Conservation (phyloP, 2,113 vertebrate genomes). For the Pantherophis guttatus region DNA sequence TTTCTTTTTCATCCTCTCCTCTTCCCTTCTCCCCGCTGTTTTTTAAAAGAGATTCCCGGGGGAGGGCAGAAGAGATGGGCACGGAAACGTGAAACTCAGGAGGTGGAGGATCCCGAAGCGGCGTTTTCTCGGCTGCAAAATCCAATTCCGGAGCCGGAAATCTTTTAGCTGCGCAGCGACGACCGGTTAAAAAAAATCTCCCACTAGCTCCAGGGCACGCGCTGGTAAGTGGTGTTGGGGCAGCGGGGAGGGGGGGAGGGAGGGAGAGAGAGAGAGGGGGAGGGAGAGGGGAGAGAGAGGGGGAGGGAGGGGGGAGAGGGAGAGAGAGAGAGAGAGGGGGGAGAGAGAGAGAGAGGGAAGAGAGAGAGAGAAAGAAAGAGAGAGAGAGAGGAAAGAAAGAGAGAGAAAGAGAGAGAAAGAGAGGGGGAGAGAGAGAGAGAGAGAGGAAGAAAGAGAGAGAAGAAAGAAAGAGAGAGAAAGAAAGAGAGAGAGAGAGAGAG, state of each 20-base stretch:
- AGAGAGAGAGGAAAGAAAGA: too few relatives aligned
- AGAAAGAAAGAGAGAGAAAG: too few relatives aligned
- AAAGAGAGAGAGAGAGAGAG: not conserved
- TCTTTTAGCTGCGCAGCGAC: not conserved
- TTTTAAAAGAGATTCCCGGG: not conserved
- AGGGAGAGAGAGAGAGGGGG: too few relatives aligned
- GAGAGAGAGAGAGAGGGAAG: not conserved
- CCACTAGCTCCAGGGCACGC: not conserved
- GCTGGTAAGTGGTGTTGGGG: constrained; percentile 16
- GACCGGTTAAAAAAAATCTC: not conserved
- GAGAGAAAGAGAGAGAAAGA: not conserved
- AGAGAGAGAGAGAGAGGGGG: too few relatives aligned
- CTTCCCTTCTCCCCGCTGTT: not conserved
- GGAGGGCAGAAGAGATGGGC: too few relatives aligned
- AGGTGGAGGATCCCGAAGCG: constrained; percentile 6
- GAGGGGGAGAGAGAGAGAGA: too few relatives aligned
- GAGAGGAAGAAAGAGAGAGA: not conserved
- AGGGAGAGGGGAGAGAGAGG: too few relatives aligned
- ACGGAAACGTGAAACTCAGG: not conserved
- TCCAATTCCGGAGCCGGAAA: not conserved
- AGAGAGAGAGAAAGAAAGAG: too few relatives aligned
- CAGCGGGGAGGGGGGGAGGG: too few relatives aligned
- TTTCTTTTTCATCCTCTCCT: not conserved
- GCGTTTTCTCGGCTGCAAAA: constrained; percentile 27
- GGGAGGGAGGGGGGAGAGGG: too few relatives aligned